Percentiles rank a stretch among this genome's conserved stretches.
Evolutionary conservation across 2,888 invertebrate genomes (phyloP).

Genomic region (Andrena dorsata): DNA sequence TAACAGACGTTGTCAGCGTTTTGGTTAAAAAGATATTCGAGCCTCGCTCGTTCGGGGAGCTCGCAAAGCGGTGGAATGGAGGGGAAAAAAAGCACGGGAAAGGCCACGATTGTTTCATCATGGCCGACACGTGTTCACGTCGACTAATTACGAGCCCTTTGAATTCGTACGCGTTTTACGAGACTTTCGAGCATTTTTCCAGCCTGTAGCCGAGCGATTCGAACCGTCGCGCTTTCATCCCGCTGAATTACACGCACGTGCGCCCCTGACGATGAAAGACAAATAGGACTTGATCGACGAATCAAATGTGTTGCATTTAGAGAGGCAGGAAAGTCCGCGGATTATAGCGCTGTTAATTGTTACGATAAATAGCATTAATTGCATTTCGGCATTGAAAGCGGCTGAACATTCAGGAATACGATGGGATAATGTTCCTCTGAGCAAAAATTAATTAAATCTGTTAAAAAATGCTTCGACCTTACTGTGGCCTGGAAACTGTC

Average conservation of each 20-base stretch:
- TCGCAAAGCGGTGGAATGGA: constrained; percentile 6
- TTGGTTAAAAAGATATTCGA: constrained; percentile 46
- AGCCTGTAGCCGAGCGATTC: constrained; percentile 31
- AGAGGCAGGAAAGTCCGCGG: constrained; percentile 15
- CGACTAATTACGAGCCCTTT: constrained; percentile 67
- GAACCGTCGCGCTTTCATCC: constrained; percentile 31
- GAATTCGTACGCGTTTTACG: constrained; percentile 61
- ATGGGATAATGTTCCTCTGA: background rate
- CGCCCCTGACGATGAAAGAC: constrained; percentile 30
- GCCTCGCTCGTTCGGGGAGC: constrained; percentile 3
- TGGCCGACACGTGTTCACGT: constrained; percentile 46
- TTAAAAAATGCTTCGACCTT: background rate
- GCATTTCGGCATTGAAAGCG: background rate
- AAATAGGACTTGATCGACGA: constrained; percentile 56
- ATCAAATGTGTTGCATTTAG: constrained; percentile 41
- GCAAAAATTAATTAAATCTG: constrained; percentile 5
- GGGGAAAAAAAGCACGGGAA: background rate
- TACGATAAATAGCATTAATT: constrained; percentile 35
- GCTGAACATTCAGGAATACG: background rate
- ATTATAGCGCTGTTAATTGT: constrained; percentile 44
- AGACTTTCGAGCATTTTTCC: constrained; percentile 55
- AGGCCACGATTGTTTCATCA: constrained; percentile 61
- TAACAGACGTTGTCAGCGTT: constrained; percentile 20
- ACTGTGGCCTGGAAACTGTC: background rate
- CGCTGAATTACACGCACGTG: constrained; percentile 58